Evolutionary conservation across 2,888 invertebrate species (phyloP).

Genomic region (Drosophila prostipennis): DNA sequence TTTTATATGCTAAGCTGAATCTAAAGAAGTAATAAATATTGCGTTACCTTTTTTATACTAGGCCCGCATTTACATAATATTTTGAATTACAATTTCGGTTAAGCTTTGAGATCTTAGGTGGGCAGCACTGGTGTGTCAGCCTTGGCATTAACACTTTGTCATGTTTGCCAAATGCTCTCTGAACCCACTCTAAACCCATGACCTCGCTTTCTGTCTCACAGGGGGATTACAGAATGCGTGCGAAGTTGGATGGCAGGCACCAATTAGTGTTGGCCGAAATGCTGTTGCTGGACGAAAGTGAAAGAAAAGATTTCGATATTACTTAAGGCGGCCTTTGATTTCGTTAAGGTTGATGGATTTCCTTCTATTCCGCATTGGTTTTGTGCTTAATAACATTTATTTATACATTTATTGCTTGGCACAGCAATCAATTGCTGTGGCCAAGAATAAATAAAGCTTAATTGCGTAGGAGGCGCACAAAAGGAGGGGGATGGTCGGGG

Average conservation of each 20-base stretch:
- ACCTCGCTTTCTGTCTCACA: constrained; percentile 20
- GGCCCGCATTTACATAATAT: too few relatives aligned
- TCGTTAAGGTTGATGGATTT: constrained; percentile 52
- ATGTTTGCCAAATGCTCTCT: constrained; percentile 71
- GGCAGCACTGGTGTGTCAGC: constrained; percentile 33
- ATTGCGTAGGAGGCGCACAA: constrained; percentile 66
- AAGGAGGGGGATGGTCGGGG: background rate
- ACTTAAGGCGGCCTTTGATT: constrained; percentile 68
- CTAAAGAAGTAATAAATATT: too few relatives aligned
- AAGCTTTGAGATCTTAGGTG: too few relatives aligned
- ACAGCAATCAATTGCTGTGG: constrained; percentile 75
- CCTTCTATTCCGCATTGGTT: constrained; percentile 29
- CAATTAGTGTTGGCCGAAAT: constrained; percentile 63
- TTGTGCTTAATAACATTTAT: constrained; percentile 75
- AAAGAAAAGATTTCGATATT: constrained; percentile 57
- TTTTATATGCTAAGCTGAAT: too few relatives aligned
- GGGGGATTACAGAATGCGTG: constrained; percentile 11
- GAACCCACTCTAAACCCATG: constrained; percentile 38
- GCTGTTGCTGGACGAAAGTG: constrained; percentile 16
- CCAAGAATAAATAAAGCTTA: constrained; percentile 77
- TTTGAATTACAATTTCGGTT: background rate
- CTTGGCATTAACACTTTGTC: constrained; percentile 77
- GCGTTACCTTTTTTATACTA: too few relatives aligned
- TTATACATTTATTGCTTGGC: constrained; percentile 79
- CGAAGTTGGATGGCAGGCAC: constrained; percentile 33